Base-by-base conservation (phyloP, 2,888 invertebrate species). In the Aphidoletes aphidimyza region DNA sequence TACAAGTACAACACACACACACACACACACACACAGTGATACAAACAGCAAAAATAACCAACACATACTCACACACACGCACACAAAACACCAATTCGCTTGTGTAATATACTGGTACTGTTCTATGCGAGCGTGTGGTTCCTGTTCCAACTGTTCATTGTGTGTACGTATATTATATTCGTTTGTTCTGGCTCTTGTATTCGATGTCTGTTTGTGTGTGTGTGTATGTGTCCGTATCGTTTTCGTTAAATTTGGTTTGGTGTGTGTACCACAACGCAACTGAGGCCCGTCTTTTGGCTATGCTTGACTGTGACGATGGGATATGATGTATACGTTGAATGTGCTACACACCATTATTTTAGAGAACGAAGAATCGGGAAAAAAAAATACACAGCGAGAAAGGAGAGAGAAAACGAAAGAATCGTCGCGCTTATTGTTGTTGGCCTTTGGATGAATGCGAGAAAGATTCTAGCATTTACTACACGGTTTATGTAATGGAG, bases 381-480 rank as follows among this genome's bases (percentile, higher is more conserved):
- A 14, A 69, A 34, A 1, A 14, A 30, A 5, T 11, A n/a, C 2
- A 69, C 30, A 34, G 2, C n/a, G 22, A 47, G 19, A 47, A 22
- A 54, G 22, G 9, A 22, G n/a, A 22, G 54, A 54, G 54, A n/a
- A n/a, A n/a, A n/a, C n/a, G 22, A 54, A 22, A 9, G 22, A 54
- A 2, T 17, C 54, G 22, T 54, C 54, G 54, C 54, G 9, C 22
- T 54, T 47, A 47, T 54, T 54, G 69, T 17, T 69, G 69, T 69
- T 69, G 69, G 2, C 11, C n/a, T n/a, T 54, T 69, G n/a, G 34
- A 9, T 69, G 69, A 69, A 69, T 69, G 69, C 69, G 69, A 69
- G 69, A 69, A 69, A 69, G 69, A 69, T 30, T 69, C 69, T 69
- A 26, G 69, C 69, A 69, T 69, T 69, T 69, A 69, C 69, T 69